phyloP scores from a whole-genome alignment of 2,888 invertebrate genomes.

The Ferrisia virgata region DNA sequence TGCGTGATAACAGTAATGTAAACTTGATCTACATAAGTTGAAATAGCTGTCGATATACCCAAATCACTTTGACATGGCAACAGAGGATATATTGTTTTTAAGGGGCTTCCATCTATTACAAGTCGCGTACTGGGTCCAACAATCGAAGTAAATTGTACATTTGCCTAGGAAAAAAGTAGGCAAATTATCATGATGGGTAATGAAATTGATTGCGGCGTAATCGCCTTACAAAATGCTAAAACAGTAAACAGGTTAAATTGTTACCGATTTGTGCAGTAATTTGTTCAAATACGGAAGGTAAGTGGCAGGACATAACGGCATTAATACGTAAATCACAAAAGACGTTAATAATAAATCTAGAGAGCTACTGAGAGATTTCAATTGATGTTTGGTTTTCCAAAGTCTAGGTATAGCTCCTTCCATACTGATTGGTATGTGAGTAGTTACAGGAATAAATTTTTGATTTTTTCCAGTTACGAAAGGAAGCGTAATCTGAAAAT shows the following conservation, averaged over 20 bases:
- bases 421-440: slow-evolving; percentile 57
- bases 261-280: slow-evolving; percentile 49
- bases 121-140: slow-evolving; percentile 56
- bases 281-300: slow-evolving; percentile 48
- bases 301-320: slow-evolving; percentile 48
- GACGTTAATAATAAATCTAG: slow-evolving; percentile 57
- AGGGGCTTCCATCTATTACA: slow-evolving; percentile 54
- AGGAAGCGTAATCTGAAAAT: slow-evolving; percentile 53
- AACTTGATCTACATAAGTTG: slow-evolving; percentile 58
- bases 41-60: slow-evolving; percentile 57
- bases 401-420: slow-evolving; percentile 61
- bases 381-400: slow-evolving; percentile 58
- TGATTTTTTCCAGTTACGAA: slow-evolving; percentile 52
- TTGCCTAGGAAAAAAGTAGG: slow-evolving; percentile 48
- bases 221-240: neutral
- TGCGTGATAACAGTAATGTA: slow-evolving; percentile 56
- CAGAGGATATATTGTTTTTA: slow-evolving; percentile 54
- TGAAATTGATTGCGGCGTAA: neutral
- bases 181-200: neutral
- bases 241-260: neutral
- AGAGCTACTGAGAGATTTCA: slow-evolving; percentile 56
- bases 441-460: slow-evolving; percentile 53
- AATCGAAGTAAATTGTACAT: slow-evolving; percentile 55
- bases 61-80: slow-evolving; percentile 56
- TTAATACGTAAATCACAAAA: slow-evolving; percentile 55